phyloP scores from a whole-genome alignment of 2,888 invertebrate genomes.

The Hirtodrosophila confusa region DNA sequence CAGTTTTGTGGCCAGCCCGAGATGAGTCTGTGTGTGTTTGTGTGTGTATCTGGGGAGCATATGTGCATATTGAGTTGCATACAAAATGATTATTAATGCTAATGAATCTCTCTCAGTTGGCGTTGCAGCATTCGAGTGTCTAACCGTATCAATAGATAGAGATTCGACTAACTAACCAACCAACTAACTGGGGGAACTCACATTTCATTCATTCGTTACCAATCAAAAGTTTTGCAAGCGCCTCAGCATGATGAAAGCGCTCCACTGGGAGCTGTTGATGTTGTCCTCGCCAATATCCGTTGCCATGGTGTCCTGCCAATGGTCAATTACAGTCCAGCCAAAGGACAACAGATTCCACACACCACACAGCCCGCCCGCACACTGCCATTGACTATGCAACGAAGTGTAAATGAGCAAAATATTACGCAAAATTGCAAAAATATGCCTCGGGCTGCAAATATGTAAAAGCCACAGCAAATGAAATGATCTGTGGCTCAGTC shows the following conservation, averaged over 20 bases:
- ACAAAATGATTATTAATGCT: constrained; percentile 61
- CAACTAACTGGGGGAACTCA: constrained; percentile 24
- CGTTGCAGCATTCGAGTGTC: neutral
- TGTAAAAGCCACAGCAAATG: constrained; percentile 45
- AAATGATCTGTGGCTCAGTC: constrained; percentile 51
- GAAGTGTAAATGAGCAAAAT: constrained; percentile 77
- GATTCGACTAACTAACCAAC: constrained; percentile 17
- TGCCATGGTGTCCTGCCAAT: constrained; percentile 40
- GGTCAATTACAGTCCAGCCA: constrained; percentile 51
- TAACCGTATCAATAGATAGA: constrained; percentile 11
- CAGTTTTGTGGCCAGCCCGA: neutral
- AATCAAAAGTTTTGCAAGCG: constrained; percentile 66
- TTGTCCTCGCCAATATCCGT: constrained; percentile 24
- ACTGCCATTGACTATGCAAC: constrained; percentile 60
- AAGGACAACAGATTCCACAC: constrained; percentile 8
- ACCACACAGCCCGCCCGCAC: neutral
- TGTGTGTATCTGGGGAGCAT: neutral
- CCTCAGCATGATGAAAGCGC: constrained; percentile 55
- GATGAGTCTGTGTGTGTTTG: neutral
- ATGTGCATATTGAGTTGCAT: constrained; percentile 42
- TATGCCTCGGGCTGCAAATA: constrained; percentile 52
- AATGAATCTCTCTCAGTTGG: constrained; percentile 31
- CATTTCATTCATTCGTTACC: constrained; percentile 53
- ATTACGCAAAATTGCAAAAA: constrained; percentile 72
- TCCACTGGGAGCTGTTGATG: constrained; percentile 62